Conservation (phyloP, 2,113 vertebrate genomes). For the Taxidea taxus region DNA sequence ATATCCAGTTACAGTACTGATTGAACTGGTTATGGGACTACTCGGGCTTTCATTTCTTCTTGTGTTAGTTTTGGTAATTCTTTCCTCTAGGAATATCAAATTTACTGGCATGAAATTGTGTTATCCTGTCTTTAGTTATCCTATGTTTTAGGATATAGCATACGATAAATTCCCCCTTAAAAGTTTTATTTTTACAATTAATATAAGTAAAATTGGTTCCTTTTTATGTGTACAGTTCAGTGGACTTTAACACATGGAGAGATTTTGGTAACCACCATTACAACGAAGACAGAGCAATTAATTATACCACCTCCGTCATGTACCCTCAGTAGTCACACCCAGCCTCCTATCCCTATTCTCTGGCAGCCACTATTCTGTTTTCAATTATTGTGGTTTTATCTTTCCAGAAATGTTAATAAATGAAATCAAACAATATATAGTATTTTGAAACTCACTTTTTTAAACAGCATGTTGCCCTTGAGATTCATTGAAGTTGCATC, state of each 20-base stretch:
- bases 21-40: neutral
- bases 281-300: neutral
- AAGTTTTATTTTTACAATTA: neutral
- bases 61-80: neutral
- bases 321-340: neutral
- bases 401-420: neutral
- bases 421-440: neutral
- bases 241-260: neutral
- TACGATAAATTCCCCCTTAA: neutral
- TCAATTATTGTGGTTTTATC: neutral
- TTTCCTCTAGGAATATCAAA: neutral
- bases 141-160: neutral
- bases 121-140: neutral
- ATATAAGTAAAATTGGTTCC: neutral
- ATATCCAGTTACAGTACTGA: neutral
- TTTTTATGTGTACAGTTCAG: neutral
- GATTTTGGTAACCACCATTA: neutral
- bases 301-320: neutral
- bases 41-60: neutral
- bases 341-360: neutral
- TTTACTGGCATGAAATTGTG: neutral
- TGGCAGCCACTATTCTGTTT: neutral
- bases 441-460: constrained; percentile 7
- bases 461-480: neutral
- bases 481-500: neutral